These are phyloP conservation scores for Spinus olivaceus DNA, from an alignment of 2,797 vertebrate genomes.

Conservation along the genomic window DNA sequence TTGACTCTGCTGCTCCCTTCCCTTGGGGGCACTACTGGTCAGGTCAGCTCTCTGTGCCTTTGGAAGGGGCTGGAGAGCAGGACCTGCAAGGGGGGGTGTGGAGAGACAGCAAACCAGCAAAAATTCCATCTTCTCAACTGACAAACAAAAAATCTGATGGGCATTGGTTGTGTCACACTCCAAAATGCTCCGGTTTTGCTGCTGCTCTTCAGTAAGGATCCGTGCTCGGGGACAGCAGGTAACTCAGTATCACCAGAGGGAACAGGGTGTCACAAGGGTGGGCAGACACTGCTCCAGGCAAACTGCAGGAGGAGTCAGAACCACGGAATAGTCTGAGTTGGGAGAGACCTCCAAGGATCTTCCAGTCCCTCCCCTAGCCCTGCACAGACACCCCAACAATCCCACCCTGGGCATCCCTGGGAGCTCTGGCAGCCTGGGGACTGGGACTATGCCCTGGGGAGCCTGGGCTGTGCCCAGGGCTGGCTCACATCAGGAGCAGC, in stretches of 20 bases:
- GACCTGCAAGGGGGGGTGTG: not conserved
- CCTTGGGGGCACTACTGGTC: not conserved
- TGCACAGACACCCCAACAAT: not conserved
- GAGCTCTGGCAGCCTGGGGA: not conserved
- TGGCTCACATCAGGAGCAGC: not conserved
- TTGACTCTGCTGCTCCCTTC: not conserved
- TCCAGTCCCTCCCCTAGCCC: not conserved
- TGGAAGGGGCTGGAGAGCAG: not conserved
- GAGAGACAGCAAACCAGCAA: not conserved
- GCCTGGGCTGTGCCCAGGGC: not conserved
- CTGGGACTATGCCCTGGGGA: not conserved
- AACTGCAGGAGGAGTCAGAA: not conserved
- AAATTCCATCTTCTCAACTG: not conserved
- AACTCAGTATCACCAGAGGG: not conserved
- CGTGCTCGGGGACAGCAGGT: not conserved
- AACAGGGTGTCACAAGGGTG: not conserved
- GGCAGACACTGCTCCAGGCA: not conserved
- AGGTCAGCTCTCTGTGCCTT: not conserved
- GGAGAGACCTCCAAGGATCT: not conserved
- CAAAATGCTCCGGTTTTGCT: not conserved
- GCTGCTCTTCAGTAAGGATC: not conserved
- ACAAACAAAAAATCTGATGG: not conserved
- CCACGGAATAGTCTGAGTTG: not conserved
- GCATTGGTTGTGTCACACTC: not conserved
- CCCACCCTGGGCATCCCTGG: not conserved